Percentiles rank a stretch among this genome's conserved stretches.
Conservation (phyloP, 2,113 vertebrate genomes). For the Nothobranchius furzeri region DNA sequence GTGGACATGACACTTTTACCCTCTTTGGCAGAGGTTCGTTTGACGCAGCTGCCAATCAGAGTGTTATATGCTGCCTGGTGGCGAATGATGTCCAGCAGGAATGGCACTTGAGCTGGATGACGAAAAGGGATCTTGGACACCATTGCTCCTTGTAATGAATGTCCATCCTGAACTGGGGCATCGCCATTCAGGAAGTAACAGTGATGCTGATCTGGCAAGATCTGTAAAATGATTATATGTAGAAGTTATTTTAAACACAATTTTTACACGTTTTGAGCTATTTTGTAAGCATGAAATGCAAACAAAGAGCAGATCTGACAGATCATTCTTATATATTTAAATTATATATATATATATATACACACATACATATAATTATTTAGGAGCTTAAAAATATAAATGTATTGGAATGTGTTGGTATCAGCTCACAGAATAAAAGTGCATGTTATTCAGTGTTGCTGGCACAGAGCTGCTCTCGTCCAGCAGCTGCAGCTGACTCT, state of each 20-base stretch:
- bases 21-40: conserved; percentile 90
- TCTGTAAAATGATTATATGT: conserved; percentile 68
- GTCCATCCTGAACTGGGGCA: conserved; percentile 93
- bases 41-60: conserved; percentile 95
- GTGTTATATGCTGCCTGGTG: conserved; percentile 96
- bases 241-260: background rate
- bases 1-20: conserved; percentile 71
- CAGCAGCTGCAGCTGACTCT: conserved; percentile 86
- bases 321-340: too few species aligned
- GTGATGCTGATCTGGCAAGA: conserved; percentile 96
- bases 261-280: too few species aligned
- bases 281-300: background rate
- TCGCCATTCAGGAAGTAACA: conserved; percentile 98
- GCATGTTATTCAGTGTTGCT: conserved; percentile 86
- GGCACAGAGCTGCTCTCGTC: conserved; percentile 80
- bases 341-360: too few species aligned
- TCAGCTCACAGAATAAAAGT: conserved; percentile 93
- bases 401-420: background rate
- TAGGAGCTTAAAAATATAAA: too few species aligned
- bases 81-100: conserved; percentile 89
- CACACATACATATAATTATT: too few species aligned
- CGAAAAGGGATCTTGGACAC: conserved; percentile 94
- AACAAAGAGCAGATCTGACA: background rate
- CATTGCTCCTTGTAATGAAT: conserved; percentile 89
- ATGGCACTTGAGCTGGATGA: conserved; percentile 92